Conservation (phyloP, 2,113 vertebrate genomes). For the Octodon degus region DNA sequence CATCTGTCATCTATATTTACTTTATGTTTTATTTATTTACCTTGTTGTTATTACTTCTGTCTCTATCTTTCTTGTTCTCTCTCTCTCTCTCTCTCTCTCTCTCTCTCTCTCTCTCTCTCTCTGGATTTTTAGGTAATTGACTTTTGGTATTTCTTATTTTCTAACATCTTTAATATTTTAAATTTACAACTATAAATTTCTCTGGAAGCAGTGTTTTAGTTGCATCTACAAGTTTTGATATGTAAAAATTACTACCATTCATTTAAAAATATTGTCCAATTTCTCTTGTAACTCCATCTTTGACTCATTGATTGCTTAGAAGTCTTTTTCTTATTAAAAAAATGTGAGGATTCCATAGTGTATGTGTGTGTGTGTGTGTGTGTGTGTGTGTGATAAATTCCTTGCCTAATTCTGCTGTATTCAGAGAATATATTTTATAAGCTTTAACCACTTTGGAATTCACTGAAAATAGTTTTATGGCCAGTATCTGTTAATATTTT, state of each 20-base stretch:
- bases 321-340: conserved; percentile 32
- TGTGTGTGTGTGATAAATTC: not conserved
- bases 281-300: not conserved
- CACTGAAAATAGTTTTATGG: not conserved
- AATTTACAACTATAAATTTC: not conserved
- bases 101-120: too few relatives aligned
- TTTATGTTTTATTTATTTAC: conserved; percentile 33
- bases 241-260: not conserved
- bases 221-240: not conserved
- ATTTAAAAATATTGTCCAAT: conserved; percentile 35
- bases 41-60: conserved; percentile 19
- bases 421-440: not conserved
- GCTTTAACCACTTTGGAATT: conserved; percentile 44
- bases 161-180: conserved; percentile 33
- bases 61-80: not conserved
- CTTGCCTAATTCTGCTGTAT: conserved; percentile 32
- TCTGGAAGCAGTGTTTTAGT: not conserved
- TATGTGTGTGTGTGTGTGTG: not conserved
- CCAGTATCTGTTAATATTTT: conserved; percentile 40
- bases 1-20: not conserved
- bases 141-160: conserved; percentile 34
- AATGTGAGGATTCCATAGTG: not conserved
- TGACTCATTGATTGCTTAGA: conserved; percentile 14
- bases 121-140: not conserved
- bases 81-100: too few relatives aligned